Evolutionary conservation across 2,113 vertebrate genomes (phyloP), one percentile per base, ranked within the genome.

Genomic region (Alouatta palliata): DNA sequence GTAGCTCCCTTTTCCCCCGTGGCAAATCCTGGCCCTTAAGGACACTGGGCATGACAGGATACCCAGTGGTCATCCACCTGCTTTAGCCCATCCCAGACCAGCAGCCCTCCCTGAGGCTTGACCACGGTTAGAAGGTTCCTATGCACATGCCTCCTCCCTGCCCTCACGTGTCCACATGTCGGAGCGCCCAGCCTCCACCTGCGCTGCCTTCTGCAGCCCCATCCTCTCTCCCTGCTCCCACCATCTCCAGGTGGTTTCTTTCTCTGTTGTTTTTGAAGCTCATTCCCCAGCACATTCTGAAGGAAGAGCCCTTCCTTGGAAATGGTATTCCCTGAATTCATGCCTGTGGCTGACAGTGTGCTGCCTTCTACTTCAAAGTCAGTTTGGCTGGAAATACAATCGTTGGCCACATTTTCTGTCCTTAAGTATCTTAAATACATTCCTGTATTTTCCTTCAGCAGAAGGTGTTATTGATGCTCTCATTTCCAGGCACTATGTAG

Each of bases 91-190:
- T 21, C 27, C 3, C 9, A 6, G 23, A 8, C 58, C 40, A 47
- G 58, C 40, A 47, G 58, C 30, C 56, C 40, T 10, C 7, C 75
- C 14, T 7, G 3, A 68, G 66, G 66, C 32, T 19, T 68, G 32
- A n/a, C 61, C 66, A n/a, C 1, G 3, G 35, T 19, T n/a, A 16
- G 16, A n/a, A n/a, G 66, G 19, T 35, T 40, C n/a, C n/a, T 40
- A 14, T 40, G n/a, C 49, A 56, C 3, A 7, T 56, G 49, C 35
- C 23, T 11, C 9, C 40, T 17, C 40, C 27, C 5, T 32, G 8
- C 16, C 16, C 1, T 27, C 4, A 30, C 8, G 3, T 27, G 75
- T 32, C 75, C 7, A 5, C 14, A 0, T 17, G 43, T 77, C 2
- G 4, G 43, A 64, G 61, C 27, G 5, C 61, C 61, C 66, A 16